These are phyloP conservation scores for Dromococcyx pavoninus DNA, from an alignment of 2,797 vertebrate genomes.

Conservation along the genomic window DNA sequence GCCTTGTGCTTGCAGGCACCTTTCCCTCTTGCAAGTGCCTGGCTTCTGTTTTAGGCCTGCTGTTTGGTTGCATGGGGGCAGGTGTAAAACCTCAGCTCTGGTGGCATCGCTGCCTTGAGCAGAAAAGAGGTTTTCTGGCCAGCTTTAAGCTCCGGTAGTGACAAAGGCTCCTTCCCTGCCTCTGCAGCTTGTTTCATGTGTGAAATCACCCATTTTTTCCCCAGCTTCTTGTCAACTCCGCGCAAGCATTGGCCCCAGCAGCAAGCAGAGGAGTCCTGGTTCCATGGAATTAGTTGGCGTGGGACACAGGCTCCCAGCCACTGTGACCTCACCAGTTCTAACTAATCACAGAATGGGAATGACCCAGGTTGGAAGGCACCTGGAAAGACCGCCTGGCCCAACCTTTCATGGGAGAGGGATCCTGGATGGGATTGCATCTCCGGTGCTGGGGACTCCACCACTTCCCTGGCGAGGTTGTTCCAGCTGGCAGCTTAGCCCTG, in stretches of 20 bases:
- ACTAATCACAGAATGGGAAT: neutral
- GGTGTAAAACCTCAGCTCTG: neutral
- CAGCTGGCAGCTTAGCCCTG: neutral
- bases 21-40: neutral
- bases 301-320: neutral
- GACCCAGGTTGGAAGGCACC: neutral
- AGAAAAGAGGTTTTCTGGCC: neutral
- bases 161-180: neutral
- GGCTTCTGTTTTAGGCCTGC: neutral
- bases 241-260: neutral
- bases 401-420: neutral
- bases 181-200: neutral
- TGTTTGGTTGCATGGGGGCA: accelerated
- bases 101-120: neutral
- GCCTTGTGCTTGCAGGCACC: neutral
- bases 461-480: neutral
- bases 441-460: accelerated
- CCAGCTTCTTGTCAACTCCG: neutral
- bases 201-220: neutral
- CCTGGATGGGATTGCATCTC: neutral
- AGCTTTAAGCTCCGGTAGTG: neutral
- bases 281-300: neutral
- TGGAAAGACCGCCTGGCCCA: neutral
- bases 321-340: neutral
- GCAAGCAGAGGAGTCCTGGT: neutral